These are phyloP conservation scores for Eidolon dupreanum DNA, from an alignment of 2,797 vertebrate genomes.

Conservation along the genomic window DNA sequence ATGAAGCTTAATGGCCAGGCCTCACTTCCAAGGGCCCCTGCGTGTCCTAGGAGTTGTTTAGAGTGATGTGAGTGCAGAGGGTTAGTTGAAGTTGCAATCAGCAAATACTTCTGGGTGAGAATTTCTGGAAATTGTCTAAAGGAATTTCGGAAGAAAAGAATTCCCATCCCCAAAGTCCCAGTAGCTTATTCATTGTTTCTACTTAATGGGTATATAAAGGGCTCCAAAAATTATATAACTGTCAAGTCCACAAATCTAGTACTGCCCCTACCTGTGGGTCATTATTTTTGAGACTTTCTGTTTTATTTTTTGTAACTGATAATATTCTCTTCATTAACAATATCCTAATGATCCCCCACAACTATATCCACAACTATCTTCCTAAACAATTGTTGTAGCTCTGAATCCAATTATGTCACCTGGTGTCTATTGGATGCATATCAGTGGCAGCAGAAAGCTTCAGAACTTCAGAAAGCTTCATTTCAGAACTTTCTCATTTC, in stretches of 20 bases:
- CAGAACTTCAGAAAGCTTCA: no score
- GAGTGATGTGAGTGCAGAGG: fast-evolving
- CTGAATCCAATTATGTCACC: not conserved
- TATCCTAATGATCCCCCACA: no score
- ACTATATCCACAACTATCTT: not conserved
- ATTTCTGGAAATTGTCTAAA: not conserved
- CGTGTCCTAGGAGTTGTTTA: not conserved
- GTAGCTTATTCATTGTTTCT: not conserved
- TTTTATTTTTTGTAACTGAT: not conserved
- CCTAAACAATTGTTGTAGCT: not conserved
- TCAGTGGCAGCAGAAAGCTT: not conserved
- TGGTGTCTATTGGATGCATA: not conserved
- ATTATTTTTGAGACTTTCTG: not conserved
- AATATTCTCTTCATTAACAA: not conserved
- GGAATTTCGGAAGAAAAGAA: not conserved
- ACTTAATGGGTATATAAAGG: not conserved
- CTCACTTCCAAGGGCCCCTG: not conserved
- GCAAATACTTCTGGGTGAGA: not conserved
- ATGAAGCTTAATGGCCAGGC: not conserved
- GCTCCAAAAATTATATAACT: not conserved
- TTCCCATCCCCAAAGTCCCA: not conserved
- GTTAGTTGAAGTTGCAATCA: not conserved
- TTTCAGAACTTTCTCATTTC: not conserved
- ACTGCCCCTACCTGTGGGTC: not conserved
- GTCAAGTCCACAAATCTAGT: not conserved